These are phyloP conservation scores for Ictalurus punctatus DNA, from an alignment of 2,113 vertebrate species.

Conservation along the genomic window DNA sequence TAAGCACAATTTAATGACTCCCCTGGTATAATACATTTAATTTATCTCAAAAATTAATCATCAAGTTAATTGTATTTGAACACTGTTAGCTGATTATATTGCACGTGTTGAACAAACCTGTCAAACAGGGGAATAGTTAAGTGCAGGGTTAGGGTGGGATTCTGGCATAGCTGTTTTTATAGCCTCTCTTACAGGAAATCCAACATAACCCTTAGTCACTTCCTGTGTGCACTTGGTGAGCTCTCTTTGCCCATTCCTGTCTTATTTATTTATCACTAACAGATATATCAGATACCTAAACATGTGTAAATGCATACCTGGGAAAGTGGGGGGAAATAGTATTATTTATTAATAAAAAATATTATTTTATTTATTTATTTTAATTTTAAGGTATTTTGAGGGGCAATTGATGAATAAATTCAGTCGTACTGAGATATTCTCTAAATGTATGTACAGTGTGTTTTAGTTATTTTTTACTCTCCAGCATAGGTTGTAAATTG, in stretches of 20 bases:
- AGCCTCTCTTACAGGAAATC: background rate
- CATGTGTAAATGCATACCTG: background rate
- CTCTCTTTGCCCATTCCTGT: background rate
- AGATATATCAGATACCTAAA: background rate
- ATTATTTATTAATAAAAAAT: too few relatives aligned
- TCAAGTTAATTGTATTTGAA: background rate
- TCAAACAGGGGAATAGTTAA: background rate
- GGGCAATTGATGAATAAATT: background rate
- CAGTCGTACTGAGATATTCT: background rate
- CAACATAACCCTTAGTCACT: background rate
- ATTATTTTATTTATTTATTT: background rate
- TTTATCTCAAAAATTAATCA: background rate
- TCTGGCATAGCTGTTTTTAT: background rate
- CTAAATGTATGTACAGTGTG: background rate
- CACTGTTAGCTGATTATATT: background rate
- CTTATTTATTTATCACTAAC: background rate
- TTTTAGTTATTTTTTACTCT: background rate
- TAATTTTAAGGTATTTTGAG: background rate
- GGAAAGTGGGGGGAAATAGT: background rate
- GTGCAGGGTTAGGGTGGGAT: background rate
- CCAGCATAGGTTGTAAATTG: background rate
- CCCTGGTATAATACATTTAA: background rate
- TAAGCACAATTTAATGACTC: background rate
- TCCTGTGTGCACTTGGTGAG: background rate
- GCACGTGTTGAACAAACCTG: background rate